These are phyloP conservation scores for Arnoldichthys spilopterus DNA, from an alignment of 2,797 vertebrate species.

Conservation along the genomic window DNA sequence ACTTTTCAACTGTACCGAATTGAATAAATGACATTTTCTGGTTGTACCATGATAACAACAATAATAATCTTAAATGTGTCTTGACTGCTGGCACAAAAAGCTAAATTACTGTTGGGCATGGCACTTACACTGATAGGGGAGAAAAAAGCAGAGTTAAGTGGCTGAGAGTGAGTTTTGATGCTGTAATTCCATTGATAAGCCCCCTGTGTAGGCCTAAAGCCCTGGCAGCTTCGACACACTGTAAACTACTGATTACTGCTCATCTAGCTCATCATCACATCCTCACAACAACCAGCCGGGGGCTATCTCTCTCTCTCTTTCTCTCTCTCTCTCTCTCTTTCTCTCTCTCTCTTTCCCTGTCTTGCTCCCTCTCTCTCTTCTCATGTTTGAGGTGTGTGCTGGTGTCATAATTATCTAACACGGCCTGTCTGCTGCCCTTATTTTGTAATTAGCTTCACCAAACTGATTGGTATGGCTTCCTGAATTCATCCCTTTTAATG, in stretches of 20 bases:
- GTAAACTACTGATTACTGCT: slow-evolving; percentile 65
- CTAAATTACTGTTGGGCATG: neutral
- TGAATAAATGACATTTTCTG: neutral
- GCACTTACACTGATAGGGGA: neutral
- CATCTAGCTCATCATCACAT: slow-evolving; percentile 74
- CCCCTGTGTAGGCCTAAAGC: slow-evolving; percentile 41
- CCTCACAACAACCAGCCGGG: slow-evolving; percentile 80
- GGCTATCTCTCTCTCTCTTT: slow-evolving; percentile 68
- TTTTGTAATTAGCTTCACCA: slow-evolving; percentile 94
- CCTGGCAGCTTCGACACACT: slow-evolving; percentile 46
- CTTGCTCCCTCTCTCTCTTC: neutral
- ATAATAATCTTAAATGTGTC: neutral
- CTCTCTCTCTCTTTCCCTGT: slow-evolving; percentile 15
- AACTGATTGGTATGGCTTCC: slow-evolving; percentile 93
- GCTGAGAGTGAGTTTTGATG: slow-evolving; percentile 39
- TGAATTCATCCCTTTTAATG: slow-evolving; percentile 92
- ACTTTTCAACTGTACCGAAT: neutral
- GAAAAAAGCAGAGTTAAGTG: neutral
- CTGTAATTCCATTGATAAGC: slow-evolving; percentile 58
- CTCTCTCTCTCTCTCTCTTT: slow-evolving; percentile 13
- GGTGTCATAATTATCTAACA: slow-evolving; percentile 95
- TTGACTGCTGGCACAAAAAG: neutral
- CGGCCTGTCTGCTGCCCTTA: slow-evolving; percentile 90
- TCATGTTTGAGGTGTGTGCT: slow-evolving; percentile 80
- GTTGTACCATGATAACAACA: neutral